phyloP scores from a whole-genome alignment of 2,888 invertebrate species.

The Himalopsyche kuldschensis region DNA sequence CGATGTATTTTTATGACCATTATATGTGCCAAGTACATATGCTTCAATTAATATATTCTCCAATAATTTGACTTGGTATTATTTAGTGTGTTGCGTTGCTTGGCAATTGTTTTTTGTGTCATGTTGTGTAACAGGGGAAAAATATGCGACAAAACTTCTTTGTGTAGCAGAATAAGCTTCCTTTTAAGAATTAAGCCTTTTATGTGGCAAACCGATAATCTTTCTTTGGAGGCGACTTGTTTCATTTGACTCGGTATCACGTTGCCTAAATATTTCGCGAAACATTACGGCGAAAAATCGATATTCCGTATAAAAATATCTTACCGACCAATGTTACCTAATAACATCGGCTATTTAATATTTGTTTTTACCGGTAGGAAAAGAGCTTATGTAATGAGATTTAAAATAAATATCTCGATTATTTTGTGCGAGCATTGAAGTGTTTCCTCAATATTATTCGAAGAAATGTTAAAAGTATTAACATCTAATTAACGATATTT shows the following conservation, averaged over 20 bases:
- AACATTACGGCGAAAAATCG: not conserved
- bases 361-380: no score
- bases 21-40: not conserved
- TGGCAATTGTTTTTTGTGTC: not conserved
- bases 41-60: not conserved
- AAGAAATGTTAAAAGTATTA: no score
- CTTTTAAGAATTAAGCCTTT: not conserved
- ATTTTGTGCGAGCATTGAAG: no score
- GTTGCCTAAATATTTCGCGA: not conserved
- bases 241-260: not conserved
- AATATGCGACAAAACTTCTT: not conserved
- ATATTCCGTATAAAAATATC: not conserved
- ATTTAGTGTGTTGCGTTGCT: not conserved
- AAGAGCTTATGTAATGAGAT: no score
- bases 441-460: no score
- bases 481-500: no score
- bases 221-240: not conserved
- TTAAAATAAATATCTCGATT: no score
- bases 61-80: not conserved
- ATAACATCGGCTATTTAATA: not conserved
- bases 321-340: not conserved
- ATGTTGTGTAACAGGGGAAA: not conserved
- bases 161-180: not conserved
- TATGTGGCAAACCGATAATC: not conserved
- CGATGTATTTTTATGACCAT: not conserved